Evolutionary conservation across 2,888 invertebrate species (phyloP).

Genomic region (Troglohyphantes excavatus): DNA sequence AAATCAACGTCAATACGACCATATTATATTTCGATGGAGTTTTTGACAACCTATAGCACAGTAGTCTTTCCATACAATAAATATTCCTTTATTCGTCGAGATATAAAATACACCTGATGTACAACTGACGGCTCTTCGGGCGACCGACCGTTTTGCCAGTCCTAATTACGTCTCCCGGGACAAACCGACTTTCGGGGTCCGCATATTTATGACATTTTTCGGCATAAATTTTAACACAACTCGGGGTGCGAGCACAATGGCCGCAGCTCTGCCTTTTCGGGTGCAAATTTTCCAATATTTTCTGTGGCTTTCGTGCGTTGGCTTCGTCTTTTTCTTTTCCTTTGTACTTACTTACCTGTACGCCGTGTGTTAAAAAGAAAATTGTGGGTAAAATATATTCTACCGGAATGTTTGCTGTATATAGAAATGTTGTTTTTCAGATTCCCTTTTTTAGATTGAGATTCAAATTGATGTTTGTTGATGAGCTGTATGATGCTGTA

Average conservation of each 20-base stretch:
- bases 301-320: not conserved
- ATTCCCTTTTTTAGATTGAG: constrained; percentile 17
- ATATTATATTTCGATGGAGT: not conserved
- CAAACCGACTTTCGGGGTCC: not conserved
- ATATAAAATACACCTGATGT: constrained; percentile 41
- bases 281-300: constrained; percentile 62
- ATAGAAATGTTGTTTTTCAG: not conserved
- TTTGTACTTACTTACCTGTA: not conserved
- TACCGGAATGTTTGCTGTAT: not conserved
- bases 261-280: constrained; percentile 47
- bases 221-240: constrained; percentile 46
- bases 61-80: constrained; percentile 9
- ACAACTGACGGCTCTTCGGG: constrained; percentile 39
- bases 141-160: constrained; percentile 39
- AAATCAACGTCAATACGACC: too few relatives aligned
- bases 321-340: not conserved
- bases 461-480: constrained; percentile 45
- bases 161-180: constrained; percentile 65
- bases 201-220: constrained; percentile 66
- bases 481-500: constrained; percentile 16
- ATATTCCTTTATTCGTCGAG: constrained; percentile 46
- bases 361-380: not conserved
- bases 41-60: not conserved
- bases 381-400: constrained; percentile 4
- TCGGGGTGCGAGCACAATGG: not conserved